Evolutionary conservation across 1,140 invertebrate species (phyloP).

Genomic region (Holotrichia oblita): DNA sequence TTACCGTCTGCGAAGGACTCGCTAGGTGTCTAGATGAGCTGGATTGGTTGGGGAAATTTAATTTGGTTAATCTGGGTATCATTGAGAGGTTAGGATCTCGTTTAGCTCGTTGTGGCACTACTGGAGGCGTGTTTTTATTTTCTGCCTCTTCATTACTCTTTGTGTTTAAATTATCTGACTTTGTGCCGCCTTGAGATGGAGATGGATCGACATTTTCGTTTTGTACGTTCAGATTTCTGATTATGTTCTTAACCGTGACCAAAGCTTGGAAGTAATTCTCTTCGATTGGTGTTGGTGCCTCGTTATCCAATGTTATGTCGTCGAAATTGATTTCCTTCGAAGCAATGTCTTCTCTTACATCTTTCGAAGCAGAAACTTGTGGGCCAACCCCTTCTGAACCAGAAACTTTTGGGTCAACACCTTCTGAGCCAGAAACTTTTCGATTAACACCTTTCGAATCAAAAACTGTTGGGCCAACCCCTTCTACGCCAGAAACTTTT

Average conservation of each 20-base stretch:
- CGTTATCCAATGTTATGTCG: neutral
- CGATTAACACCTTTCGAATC: too few relatives aligned
- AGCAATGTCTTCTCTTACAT: neutral
- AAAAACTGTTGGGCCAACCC: too few relatives aligned
- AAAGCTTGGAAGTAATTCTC: conserved; percentile 27
- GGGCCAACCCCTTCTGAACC: too few relatives aligned
- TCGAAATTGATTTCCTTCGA: neutral
- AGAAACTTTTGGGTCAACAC: too few relatives aligned
- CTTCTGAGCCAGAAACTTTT: too few relatives aligned
- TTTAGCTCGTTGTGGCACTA: conserved; percentile 17
- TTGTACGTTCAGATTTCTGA: neutral
- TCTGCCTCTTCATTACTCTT: neutral
- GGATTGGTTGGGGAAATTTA: neutral
- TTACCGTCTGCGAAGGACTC: neutral
- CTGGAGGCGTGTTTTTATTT: neutral
- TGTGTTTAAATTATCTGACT: neutral
- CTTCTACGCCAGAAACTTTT: too few relatives aligned
- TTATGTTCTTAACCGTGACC: conserved; percentile 15
- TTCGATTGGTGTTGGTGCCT: neutral
- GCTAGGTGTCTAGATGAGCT: neutral
- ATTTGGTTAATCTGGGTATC: conserved; percentile 33
- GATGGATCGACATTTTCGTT: neutral
- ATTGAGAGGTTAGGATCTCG: neutral
- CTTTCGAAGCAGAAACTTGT: neutral
- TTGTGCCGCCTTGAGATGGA: neutral